phyloP scores from a whole-genome alignment of 2,888 invertebrate genomes.

The Rambutsinella grinnellia region DNA sequence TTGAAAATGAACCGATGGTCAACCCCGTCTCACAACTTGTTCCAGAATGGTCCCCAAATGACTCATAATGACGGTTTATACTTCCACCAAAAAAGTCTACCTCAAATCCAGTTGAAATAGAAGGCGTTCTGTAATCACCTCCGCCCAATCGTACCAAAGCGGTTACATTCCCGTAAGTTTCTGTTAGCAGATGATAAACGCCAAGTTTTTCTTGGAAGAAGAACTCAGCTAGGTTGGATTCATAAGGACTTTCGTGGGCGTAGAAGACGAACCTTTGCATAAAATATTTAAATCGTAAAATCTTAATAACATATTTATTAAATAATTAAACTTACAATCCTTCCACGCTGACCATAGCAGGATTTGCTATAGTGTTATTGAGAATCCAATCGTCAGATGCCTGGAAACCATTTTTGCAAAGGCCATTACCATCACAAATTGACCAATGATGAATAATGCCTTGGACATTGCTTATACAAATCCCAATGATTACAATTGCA shows the following conservation, averaged over 20 bases:
- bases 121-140: slow-evolving; percentile 2
- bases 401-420: neutral
- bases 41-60: neutral
- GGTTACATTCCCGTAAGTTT: neutral
- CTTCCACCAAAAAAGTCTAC: neutral
- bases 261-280: slow-evolving; percentile 16
- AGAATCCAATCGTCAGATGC: slow-evolving; percentile 15
- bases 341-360: neutral
- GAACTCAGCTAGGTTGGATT: slow-evolving; percentile 1
- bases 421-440: too few species aligned
- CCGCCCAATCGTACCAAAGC: slow-evolving; percentile 1
- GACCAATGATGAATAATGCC: too few species aligned
- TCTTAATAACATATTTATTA: too few species aligned
- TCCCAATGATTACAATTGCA: too few species aligned
- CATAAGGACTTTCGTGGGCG: neutral
- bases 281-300: too few species aligned
- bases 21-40: neutral
- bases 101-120: neutral
- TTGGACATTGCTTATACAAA: too few species aligned
- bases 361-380: neutral
- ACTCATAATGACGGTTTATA: neutral
- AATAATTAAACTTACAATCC: slow-evolving; percentile 13
- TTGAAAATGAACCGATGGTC: slow-evolving; percentile 5
- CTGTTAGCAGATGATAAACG: neutral
- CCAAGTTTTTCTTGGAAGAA: slow-evolving; percentile 6